These are phyloP conservation scores for Noctilio leporinus DNA, from an alignment of 2,113 vertebrate species.

Conservation along the genomic window DNA sequence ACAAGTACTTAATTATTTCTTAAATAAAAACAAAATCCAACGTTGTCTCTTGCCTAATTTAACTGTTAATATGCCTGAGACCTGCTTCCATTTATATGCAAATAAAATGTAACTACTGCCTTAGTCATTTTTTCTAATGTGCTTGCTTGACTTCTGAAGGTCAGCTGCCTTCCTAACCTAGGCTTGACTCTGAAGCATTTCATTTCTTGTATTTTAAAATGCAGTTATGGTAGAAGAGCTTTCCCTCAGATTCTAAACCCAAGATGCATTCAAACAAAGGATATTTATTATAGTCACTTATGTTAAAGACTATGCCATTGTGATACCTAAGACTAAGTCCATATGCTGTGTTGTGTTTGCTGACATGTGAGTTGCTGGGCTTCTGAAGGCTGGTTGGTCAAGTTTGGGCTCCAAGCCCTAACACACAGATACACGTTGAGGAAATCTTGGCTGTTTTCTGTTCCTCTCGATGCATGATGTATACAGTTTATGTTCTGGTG, in stretches of 20 bases:
- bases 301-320: not conserved
- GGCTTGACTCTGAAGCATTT: not conserved
- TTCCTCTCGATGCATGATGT: not conserved
- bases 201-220: slow-evolving; percentile 1
- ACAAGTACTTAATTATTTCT: not conserved
- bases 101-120: not conserved
- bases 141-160: not conserved
- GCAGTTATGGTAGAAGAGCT: not conserved
- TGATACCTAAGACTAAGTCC: not conserved
- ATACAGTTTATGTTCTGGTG: not conserved
- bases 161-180: not conserved
- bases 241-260: not conserved
- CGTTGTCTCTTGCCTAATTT: not conserved
- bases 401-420: not conserved
- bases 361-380: not conserved
- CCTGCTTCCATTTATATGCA: not conserved
- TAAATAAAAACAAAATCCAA: not conserved
- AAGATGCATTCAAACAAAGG: not conserved
- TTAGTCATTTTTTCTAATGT: not conserved
- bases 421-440: rapidly evolving
- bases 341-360: not conserved
- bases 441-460: not conserved
- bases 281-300: not conserved
- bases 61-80: not conserved
- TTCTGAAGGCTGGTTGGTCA: not conserved